phyloP scores from a whole-genome alignment of 2,113 vertebrate genomes.

The Ammodytes marinus region DNA sequence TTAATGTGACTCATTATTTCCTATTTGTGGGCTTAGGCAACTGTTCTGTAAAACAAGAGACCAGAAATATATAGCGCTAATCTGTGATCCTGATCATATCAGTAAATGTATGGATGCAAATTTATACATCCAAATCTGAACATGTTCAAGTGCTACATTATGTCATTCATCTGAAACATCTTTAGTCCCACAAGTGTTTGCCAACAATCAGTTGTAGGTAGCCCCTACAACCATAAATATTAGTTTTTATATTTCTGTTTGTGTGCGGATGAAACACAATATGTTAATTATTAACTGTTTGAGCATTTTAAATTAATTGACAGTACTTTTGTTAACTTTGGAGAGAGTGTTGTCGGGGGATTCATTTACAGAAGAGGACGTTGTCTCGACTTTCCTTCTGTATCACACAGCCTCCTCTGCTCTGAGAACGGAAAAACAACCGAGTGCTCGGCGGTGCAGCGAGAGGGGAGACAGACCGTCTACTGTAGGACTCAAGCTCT shows the following conservation, averaged over 20 bases:
- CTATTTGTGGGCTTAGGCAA: slow-evolving; percentile 8
- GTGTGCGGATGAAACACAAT: background rate
- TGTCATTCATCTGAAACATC: background rate
- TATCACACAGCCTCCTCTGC: slow-evolving; percentile 23
- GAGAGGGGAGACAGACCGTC: slow-evolving; percentile 46
- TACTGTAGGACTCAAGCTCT: slow-evolving; percentile 52
- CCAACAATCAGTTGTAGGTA: background rate
- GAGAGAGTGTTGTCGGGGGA: background rate
- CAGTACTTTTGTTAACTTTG: too few relatives aligned
- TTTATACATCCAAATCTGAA: background rate
- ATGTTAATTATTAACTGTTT: background rate
- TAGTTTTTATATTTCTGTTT: background rate
- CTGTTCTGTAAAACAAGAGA: background rate
- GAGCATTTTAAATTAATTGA: too few relatives aligned
- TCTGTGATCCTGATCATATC: background rate
- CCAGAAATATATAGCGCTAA: background rate
- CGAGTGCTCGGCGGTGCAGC: slow-evolving; percentile 21
- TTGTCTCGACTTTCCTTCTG: slow-evolving; percentile 27
- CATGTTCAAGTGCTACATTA: background rate
- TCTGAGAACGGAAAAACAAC: slow-evolving; percentile 36
- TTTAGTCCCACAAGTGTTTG: background rate
- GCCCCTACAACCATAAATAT: background rate
- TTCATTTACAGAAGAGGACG: slow-evolving; percentile 27
- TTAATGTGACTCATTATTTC: slow-evolving; percentile 23
- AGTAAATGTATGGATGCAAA: background rate